Base-by-base conservation (phyloP, 2,113 vertebrate species). In the Apeltes quadracus region DNA sequence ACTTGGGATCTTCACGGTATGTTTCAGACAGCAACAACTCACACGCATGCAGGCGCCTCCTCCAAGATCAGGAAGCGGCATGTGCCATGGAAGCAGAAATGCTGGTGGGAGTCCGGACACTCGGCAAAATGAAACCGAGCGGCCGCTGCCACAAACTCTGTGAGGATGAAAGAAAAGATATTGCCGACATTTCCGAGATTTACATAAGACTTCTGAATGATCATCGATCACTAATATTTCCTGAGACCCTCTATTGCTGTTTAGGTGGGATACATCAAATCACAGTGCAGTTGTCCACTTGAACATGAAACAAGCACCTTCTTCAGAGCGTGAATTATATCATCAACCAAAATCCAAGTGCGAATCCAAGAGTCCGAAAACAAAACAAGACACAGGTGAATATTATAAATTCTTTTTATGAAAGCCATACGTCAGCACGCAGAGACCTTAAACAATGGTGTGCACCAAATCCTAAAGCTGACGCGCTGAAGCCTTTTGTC, bases 61-160 rank as follows among this genome's bases (percentile, higher is more conserved):
- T 96, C 95, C 76, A 95, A 85, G 29, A 96, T 94, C 86, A 97
- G 82, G 90, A 95, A 97, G 80, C 95, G 94, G 76, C 96, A 97
- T 8, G 94, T 95, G 50, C 96, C 96, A 20, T 97, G 95, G 84
- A 97, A 95, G 86, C 96, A 97, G 90, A 95, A 96, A 46, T 95
- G 92, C 13, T 72, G 94, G 76, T 97, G 96, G 11, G 94, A 92
- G 78, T 95, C 95, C 0, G 96, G 95, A 73, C 96, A 97, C 50
- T 95, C 94, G 29, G 94, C 93, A 55, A 96, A 97, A 71, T 96
- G 95, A 61, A 94, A 95, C n/a, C 93, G 88, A 63, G 96, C 95
- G 7, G 95, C 95, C 0, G 95, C 95, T 0, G 94, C 95, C 82
- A 96, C 83, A 0, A 96, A 96, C 70, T 94, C 95, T 96, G 89